Conservation (phyloP, 92 coral and sea anemone genomes). For the Siderastrea siderea region DNA sequence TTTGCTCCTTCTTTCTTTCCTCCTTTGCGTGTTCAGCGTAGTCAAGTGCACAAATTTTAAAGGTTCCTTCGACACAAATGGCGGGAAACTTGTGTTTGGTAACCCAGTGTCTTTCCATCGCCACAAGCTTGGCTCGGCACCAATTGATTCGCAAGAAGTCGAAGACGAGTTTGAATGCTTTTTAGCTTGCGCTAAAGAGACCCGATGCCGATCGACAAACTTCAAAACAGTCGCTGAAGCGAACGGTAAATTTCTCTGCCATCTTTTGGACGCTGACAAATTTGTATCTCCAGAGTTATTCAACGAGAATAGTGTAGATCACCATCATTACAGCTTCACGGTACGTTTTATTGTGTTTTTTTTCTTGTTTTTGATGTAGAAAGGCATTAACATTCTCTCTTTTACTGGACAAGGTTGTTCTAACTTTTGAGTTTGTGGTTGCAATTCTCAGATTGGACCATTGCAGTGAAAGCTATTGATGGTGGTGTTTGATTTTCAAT, state of each 20-base stretch:
- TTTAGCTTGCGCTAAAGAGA: neutral
- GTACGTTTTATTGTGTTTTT: neutral
- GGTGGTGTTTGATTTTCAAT: neutral
- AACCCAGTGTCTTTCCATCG: neutral
- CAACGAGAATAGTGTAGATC: neutral
- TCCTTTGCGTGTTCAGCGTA: neutral
- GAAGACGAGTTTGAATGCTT: neutral
- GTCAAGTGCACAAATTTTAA: neutral
- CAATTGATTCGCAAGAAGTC: slow-evolving; percentile 2
- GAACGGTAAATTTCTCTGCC: neutral
- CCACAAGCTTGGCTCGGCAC: neutral
- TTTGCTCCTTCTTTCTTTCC: neutral
- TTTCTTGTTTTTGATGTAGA: neutral
- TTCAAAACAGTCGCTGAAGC: neutral
- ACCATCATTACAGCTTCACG: slow-evolving; percentile 21
- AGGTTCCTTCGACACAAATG: neutral
- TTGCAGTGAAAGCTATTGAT: no score
- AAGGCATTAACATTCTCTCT: no score
- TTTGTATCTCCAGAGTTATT: neutral
- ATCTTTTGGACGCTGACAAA: slow-evolving; percentile 8
- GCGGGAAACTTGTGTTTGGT: neutral
- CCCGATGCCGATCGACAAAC: neutral
- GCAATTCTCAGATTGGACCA: no score
- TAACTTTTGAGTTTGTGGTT: no score
- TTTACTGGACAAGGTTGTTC: no score